Percentiles rank a stretch among this genome's conserved stretches.
Evolutionary conservation across 2,113 vertebrate genomes (phyloP).

Genomic region (Scomber scombrus): DNA sequence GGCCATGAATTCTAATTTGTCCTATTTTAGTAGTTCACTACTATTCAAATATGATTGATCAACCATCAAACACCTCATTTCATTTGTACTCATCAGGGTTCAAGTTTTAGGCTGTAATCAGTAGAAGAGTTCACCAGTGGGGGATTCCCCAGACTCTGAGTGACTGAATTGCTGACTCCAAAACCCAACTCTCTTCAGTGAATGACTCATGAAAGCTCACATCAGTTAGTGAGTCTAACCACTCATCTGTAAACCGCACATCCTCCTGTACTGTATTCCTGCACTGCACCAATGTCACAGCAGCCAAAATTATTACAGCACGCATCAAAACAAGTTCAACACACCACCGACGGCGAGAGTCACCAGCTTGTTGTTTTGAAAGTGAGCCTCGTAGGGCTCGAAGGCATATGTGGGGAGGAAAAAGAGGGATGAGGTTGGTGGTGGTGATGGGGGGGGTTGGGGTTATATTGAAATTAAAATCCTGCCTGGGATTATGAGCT

Average conservation of each 20-base stretch:
- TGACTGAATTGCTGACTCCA: too few species aligned
- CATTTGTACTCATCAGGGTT: too few species aligned
- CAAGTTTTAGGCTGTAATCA: too few species aligned
- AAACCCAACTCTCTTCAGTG: too few species aligned
- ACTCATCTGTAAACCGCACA: not conserved
- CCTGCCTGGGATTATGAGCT: constrained; percentile 59
- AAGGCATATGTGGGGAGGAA: not conserved
- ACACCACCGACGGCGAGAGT: constrained; percentile 4
- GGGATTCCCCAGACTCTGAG: too few species aligned
- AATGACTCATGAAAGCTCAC: too few species aligned
- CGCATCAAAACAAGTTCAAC: constrained; percentile 20
- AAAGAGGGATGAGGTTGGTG: not conserved
- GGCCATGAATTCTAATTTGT: too few species aligned
- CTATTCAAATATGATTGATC: too few species aligned
- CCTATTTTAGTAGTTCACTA: too few species aligned
- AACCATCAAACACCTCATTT: too few species aligned
- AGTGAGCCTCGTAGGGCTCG: constrained; percentile 16
- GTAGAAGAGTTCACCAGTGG: too few species aligned
- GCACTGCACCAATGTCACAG: not conserved
- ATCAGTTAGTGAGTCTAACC: too few species aligned
- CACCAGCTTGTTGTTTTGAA: constrained; percentile 41
- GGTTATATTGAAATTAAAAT: constrained; percentile 52
- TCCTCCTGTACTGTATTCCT: not conserved
- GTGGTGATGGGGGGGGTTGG: not conserved
- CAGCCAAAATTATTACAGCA: constrained; percentile 11